Base-by-base conservation (phyloP, 2,797 vertebrate species). In the Phoeniculus purpureus region DNA sequence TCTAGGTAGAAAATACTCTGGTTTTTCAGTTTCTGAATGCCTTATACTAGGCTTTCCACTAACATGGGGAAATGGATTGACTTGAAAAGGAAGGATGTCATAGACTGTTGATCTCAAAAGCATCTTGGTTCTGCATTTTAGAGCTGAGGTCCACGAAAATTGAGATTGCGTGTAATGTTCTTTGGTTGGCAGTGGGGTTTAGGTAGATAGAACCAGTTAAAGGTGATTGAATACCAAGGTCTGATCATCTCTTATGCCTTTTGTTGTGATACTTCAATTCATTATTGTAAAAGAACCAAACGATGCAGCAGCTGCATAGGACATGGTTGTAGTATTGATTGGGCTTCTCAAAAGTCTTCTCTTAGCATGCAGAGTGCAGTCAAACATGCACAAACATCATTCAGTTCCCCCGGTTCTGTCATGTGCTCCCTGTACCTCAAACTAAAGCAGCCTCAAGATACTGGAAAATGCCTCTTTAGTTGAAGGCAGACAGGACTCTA, bases 161-260 rank as follows among this genome's bases (percentile, higher is more conserved):
- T 87, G 74, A 84, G 71, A 75, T 95, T 97, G 92, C 95, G 83
- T 95, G 82, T 93, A 95, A 89, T 43, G 43, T 43, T 43, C 83
- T 94, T 67, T 62, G 90, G 87, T 89, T 94, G 95, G 87, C 67
- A 65, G 75, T 94, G 91, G 85, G 80, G 87, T 95, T 96, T 94
- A 94, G 94, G 94, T 88, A 96, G 93, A 96, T 95, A 86, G 67
- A 92, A 94, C 89, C 94, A 94, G 97, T 98, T 98, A 98, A 98
- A 98, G 96, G 96, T 98, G 98, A 98, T 97, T 98, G 98, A 98
- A 98, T 97, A 97, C 96, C 96, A 97, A 97, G 96, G 97, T 96
- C 98, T 98, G 97, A 97, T 96, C 96, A 97, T 96, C 73, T 84
- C 96, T 98, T 98, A 98, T 97, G 98, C 98, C 98, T 98, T 98